Conservation (phyloP, 2,797 vertebrate species). For the Tragelaphus oryx region DNA sequence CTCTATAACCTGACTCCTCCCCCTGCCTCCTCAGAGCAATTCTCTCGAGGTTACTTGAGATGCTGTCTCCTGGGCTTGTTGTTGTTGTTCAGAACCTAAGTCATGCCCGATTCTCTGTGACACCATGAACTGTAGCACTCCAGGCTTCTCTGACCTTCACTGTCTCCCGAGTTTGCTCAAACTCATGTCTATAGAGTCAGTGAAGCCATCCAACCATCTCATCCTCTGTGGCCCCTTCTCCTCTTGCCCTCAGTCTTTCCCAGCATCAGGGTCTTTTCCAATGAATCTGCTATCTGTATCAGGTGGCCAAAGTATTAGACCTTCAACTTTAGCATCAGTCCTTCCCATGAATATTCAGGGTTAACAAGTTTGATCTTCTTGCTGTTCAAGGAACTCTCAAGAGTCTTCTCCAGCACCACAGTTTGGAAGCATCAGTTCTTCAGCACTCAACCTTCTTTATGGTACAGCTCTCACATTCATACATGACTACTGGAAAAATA, state of each 20-base stretch:
- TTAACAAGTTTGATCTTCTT: neutral
- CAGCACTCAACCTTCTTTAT: neutral
- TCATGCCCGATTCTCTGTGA: neutral
- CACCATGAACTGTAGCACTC: neutral
- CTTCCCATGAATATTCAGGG: neutral
- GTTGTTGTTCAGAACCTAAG: neutral
- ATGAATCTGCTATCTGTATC: neutral
- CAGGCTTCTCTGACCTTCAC: neutral
- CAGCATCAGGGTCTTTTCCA: neutral
- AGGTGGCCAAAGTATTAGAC: neutral
- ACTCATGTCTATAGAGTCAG: neutral
- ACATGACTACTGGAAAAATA: neutral
- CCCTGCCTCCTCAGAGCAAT: neutral
- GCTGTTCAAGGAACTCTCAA: neutral
- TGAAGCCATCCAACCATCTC: neutral
- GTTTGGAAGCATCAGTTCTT: neutral
- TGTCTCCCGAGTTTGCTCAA: neutral
- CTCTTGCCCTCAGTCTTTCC: neutral
- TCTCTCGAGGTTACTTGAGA: neutral
- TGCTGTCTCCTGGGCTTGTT: neutral
- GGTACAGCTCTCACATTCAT: neutral
- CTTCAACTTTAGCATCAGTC: neutral
- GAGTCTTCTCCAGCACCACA: neutral
- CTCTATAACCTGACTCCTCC: neutral
- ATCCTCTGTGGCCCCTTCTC: neutral